A percentile compares a stretch with the other conserved stretches of the same genome.
phyloP scores from a whole-genome alignment of 2,113 vertebrate species.

The Pachyramphus minor region DNA sequence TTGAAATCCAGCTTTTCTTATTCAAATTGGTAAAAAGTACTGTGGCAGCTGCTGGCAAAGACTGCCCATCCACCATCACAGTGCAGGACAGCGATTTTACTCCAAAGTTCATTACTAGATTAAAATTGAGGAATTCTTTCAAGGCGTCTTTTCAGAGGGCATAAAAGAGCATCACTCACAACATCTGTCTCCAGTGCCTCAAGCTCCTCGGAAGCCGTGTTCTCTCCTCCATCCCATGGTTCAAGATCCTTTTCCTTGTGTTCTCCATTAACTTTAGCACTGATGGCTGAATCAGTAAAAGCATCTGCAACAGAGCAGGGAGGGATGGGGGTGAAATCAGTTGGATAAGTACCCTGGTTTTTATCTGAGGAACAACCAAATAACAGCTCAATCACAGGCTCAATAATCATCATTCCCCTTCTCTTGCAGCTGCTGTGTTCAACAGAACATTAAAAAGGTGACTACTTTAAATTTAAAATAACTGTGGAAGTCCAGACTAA shows the following conservation, averaged over 20 bases:
- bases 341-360: background rate
- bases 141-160: background rate
- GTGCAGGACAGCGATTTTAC: background rate
- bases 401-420: background rate
- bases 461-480: background rate
- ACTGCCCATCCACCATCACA: background rate
- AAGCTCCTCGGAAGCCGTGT: constrained; percentile 79
- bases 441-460: background rate
- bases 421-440: background rate
- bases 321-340: background rate
- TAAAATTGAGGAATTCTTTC: background rate
- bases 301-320: constrained; percentile 80
- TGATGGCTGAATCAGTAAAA: constrained; percentile 93
- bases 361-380: background rate
- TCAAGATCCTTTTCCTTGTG: constrained; percentile 98
- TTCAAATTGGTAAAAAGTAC: background rate
- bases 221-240: constrained; percentile 95
- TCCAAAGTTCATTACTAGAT: background rate
- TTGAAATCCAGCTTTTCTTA: background rate
- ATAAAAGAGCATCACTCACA: constrained; percentile 71
- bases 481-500: background rate
- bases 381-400: background rate
- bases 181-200: constrained; percentile 95
- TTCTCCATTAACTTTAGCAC: constrained; percentile 91
- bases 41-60: background rate